Evolutionary conservation across 2,797 vertebrate genomes (phyloP).

Genomic region (Tolypeutes matacus): DNA sequence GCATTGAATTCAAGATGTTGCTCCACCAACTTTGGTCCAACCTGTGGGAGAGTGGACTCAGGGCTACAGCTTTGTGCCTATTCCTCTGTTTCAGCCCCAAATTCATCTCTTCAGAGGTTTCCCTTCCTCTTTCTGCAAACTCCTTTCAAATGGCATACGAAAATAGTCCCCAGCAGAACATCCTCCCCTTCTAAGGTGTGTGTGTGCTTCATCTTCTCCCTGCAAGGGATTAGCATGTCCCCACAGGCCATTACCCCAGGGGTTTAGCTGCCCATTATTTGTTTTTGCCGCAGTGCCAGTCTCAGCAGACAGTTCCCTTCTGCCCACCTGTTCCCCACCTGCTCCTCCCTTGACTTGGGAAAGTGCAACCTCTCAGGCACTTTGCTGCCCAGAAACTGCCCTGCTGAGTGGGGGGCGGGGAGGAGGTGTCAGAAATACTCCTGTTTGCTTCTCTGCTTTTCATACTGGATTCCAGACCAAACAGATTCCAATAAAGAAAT

Average conservation of each 20-base stretch:
- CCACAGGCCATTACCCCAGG: background rate
- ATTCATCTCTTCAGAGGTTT: background rate
- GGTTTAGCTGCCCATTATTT: background rate
- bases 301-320: background rate
- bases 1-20: background rate
- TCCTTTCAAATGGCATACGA: background rate
- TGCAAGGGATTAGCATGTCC: background rate
- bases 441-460: background rate
- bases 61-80: background rate
- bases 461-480: background rate
- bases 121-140: background rate
- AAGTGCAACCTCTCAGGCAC: background rate
- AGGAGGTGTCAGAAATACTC: background rate
- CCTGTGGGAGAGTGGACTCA: background rate
- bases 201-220: background rate
- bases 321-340: background rate
- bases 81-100: background rate
- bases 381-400: background rate
- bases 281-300: background rate
- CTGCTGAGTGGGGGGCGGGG: fast-evolving
- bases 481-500: background rate
- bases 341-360: fast-evolving
- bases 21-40: background rate
- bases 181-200: background rate
- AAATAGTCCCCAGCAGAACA: background rate